These are phyloP conservation scores for Sinodicranocentrus sp. DNA, from an alignment of 2,888 invertebrate genomes.

Conservation along the genomic window DNA sequence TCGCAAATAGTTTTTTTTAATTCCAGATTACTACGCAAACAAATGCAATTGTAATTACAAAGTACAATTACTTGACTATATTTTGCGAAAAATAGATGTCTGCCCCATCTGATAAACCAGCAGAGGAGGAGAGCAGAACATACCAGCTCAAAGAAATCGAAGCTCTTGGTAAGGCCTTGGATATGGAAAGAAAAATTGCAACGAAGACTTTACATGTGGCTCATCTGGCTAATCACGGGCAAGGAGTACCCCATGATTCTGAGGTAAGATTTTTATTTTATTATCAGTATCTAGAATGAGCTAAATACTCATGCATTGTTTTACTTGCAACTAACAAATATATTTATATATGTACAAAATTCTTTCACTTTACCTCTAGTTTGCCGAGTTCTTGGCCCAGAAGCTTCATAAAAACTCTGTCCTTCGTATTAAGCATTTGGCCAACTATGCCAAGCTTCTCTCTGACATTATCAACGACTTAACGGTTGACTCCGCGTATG, in stretches of 20 bases:
- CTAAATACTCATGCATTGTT: no score
- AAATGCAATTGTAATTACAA: no score
- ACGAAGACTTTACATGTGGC: constrained; percentile 46
- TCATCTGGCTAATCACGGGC: constrained; percentile 47
- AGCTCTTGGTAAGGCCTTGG: constrained; percentile 70
- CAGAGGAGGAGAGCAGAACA: no score
- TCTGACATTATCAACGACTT: constrained; percentile 33
- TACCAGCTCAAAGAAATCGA: constrained; percentile 56
- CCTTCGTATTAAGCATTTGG: constrained; percentile 70
- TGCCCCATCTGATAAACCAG: not conserved
- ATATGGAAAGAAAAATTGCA: constrained; percentile 64
- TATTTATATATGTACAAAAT: not conserved
- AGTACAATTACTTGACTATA: no score
- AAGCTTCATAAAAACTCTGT: constrained; percentile 67
- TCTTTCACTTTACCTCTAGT: constrained; percentile 57
- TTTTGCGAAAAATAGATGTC: not conserved
- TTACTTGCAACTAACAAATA: no score
- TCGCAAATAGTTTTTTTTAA: no score
- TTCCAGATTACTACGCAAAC: no score
- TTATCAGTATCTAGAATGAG: not conserved
- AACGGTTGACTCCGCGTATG: constrained; percentile 43
- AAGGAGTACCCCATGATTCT: constrained; percentile 57
- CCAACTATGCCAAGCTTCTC: constrained; percentile 72
- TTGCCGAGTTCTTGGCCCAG: constrained; percentile 73
- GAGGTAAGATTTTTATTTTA: constrained; percentile 58